Evolutionary conservation across 1,140 invertebrate species (phyloP), one percentile per base, ranked within the genome.

Genomic region (Musca domestica): DNA sequence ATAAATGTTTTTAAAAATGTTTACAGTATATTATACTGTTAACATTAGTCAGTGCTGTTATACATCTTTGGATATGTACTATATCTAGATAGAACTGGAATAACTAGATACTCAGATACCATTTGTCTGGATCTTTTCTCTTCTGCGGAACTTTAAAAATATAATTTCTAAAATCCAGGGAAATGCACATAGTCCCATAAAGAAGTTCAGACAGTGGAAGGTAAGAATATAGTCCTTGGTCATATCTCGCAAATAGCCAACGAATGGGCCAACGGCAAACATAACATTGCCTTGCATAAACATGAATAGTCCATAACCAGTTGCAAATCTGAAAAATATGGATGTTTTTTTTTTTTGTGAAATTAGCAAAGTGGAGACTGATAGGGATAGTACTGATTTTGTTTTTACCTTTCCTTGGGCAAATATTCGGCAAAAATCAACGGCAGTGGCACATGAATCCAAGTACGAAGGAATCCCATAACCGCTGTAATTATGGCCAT

Each of bases 291-390:
- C 85, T 61, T 84, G 84, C 23, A 86, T 74, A 19, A 88, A 82
- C 86, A 89, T 88, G 69, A 87, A 88, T 9, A 89, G 74, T 0
- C 88, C 88, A 67, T 86, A 88, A 0, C 89, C 89, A 0, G 87
- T 85, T 2, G 89, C 85, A 41, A 90, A 85, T 71, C 79, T 81
- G 49, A 6, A 61, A 65, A 46, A 20, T 58, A 20, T n/a, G n/a
- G n/a, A n/a, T n/a, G n/a, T n/a, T n/a, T n/a, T n/a, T n/a, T n/a
- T n/a, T n/a, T n/a, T n/a, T n/a, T n/a, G n/a, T n/a, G n/a, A n/a
- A n/a, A n/a, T n/a, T n/a, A n/a, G n/a, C n/a, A n/a, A n/a, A n/a
- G n/a, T n/a, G n/a, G n/a, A n/a, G n/a, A n/a, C n/a, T n/a, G n/a
- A n/a, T 17, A 61, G 15, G 9, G 47, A 9, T 48, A 25, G 12